Base-by-base conservation (phyloP, 2,888 invertebrate species). In the Liposcelis brunnea region DNA sequence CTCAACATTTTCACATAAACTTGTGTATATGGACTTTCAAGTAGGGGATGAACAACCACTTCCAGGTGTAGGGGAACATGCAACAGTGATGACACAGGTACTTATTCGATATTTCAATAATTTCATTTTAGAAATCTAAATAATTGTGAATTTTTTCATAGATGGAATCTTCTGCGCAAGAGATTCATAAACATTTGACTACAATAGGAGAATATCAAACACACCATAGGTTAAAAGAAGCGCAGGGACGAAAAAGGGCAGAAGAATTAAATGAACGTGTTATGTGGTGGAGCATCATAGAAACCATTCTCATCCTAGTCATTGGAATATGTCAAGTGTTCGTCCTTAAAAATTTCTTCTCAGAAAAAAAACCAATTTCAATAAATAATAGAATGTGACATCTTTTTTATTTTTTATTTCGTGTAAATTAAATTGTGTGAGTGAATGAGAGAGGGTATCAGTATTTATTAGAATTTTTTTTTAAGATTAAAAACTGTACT, bases 21-120 rank as follows among this genome's bases (percentile, higher is more conserved):
- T 95, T 52, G 90, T 98, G 18, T 98, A 97, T 64, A 89, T 98
- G 80, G 95, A 95, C 63, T 82, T 97, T 57, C 87, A 91, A 75
- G 87, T 91, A 21, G 94, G 94, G 2, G 90, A 93, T 14, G 91
- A 93, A 62, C 72, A 75, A 40, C 76, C 85, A 1, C 64, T 89
- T 18, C 86, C 87, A 11, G 89, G 89, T 12, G 65, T 86, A 46
- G 84, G 83, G 31, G 86, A 86, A 55, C 90, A 90, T 62, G 78
- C 80, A 7, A 91, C 93, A 43, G 94, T 89, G 12, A 76, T 95
- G 66, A 95, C 95, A 49, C 86, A 87, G 76, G 84, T 83, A 65
- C 52, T 42, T 46, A 2, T 45, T 42, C n/a, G n/a, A n/a, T n/a
- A n/a, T 2, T 14, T 3, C 12, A 31, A 31, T 26, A 18, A 40